A percentile compares a stretch with the other conserved stretches of the same genome.
Conservation (phyloP, 2,888 invertebrate genomes). For the Drosophila tripunctata region DNA sequence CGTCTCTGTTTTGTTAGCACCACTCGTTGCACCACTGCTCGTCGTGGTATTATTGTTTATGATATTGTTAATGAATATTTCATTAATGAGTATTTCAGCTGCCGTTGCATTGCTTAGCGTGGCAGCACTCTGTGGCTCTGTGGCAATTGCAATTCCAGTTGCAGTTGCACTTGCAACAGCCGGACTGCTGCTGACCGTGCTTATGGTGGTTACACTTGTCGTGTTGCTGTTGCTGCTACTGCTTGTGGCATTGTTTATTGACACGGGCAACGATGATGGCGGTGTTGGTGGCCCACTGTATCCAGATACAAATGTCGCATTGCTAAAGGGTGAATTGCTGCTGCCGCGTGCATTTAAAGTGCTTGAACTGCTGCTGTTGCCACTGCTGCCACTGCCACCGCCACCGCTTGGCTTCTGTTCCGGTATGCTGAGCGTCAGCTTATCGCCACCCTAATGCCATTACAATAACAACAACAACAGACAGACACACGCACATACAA, state of each 20-base stretch:
- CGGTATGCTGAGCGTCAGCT: conserved; percentile 88
- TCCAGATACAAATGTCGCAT: conserved; percentile 80
- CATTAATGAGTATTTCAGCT: conserved; percentile 83
- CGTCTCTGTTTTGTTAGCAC: conserved; percentile 20
- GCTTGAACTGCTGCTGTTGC: conserved; percentile 50
- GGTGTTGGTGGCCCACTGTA: conserved; percentile 64
- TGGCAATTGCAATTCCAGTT: conserved; percentile 27
- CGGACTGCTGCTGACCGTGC: conserved; percentile 50
- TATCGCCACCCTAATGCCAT: conserved; percentile 87
- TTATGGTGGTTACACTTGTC: conserved; percentile 66
- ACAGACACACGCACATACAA: conserved; percentile 25
- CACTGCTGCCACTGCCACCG: conserved; percentile 42
- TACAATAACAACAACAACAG: conserved; percentile 25
- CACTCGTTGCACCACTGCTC: conserved; percentile 27
- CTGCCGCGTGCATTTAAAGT: conserved; percentile 46
- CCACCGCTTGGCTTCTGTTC: conserved; percentile 85
- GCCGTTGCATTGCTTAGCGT: conserved; percentile 78
- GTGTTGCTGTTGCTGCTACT: conserved; percentile 31
- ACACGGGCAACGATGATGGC: conserved; percentile 58
- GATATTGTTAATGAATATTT: conserved; percentile 83
- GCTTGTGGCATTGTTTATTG: conserved; percentile 56
- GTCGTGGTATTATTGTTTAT: conserved; percentile 78
- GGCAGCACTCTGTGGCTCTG: conserved; percentile 40
- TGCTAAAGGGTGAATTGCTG: conserved; percentile 62
- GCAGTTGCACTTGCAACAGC: conserved; percentile 38